A percentile compares a stretch with the other conserved stretches of the same genome.
Conservation (phyloP, 2,888 invertebrate species). For the Orthosia gracilis region DNA sequence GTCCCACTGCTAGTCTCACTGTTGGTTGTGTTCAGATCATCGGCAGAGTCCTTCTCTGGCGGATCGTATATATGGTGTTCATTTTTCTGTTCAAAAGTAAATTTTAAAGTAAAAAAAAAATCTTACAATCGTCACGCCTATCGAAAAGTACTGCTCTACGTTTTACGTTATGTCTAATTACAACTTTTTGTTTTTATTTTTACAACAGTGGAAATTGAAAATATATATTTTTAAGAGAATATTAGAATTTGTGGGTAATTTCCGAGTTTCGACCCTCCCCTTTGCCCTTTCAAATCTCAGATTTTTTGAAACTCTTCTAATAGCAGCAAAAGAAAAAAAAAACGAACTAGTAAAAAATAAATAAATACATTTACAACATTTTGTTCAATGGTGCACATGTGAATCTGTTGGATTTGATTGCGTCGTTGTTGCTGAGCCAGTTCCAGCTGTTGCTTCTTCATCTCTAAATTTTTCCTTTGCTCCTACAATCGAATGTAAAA, state of each 20-base stretch:
- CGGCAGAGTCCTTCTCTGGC: slow-evolving; percentile 84
- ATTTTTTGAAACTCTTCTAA: not conserved
- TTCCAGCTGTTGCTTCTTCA: slow-evolving; percentile 71
- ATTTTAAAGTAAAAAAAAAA: not conserved
- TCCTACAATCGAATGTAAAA: slow-evolving; percentile 69
- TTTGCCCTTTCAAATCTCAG: not conserved
- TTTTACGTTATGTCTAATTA: slow-evolving; percentile 16
- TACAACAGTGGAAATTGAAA: not conserved
- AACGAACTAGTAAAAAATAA: slow-evolving; percentile 9
- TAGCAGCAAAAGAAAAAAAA: not conserved
- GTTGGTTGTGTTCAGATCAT: slow-evolving; percentile 75
- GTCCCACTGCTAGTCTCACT: slow-evolving; percentile 81
- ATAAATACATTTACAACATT: slow-evolving; percentile 72
- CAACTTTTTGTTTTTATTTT: not conserved
- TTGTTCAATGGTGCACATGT: slow-evolving; percentile 77
- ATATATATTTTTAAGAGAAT: not conserved
- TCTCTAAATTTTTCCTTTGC: slow-evolving; percentile 78
- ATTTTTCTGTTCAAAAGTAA: slow-evolving; percentile 50
- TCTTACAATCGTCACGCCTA: slow-evolving; percentile 22
- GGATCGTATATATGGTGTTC: slow-evolving; percentile 76
- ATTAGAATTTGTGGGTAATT: not conserved
- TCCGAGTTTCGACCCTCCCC: not conserved
- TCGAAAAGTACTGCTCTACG: slow-evolving; percentile 26
- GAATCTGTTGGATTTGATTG: slow-evolving; percentile 76
- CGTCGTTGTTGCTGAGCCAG: slow-evolving; percentile 66